These are phyloP conservation scores for Mechanitis messenoides DNA, from an alignment of 2,888 invertebrate species.

Conservation along the genomic window DNA sequence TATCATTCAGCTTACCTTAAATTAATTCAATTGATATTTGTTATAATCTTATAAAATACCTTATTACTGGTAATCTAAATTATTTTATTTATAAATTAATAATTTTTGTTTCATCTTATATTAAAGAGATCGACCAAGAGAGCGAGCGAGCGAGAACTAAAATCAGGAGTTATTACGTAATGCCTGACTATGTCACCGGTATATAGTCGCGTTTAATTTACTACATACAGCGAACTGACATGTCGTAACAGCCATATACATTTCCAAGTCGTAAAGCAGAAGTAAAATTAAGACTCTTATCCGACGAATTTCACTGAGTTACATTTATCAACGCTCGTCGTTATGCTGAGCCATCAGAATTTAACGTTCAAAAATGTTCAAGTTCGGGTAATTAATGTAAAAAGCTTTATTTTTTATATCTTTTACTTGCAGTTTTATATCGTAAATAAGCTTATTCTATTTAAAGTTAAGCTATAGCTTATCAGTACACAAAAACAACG, in stretches of 20 bases:
- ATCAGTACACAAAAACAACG: constrained; percentile 39
- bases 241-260: constrained; percentile 16
- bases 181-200: constrained; percentile 1
- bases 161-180: constrained; percentile 10
- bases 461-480: constrained; percentile 6
- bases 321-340: constrained; percentile 13
- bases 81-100: background rate
- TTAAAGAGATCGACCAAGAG: constrained; percentile 1
- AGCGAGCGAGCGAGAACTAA: constrained; percentile 5
- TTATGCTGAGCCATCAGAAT: constrained; percentile 7
- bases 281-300: constrained; percentile 20
- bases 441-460: too few relatives aligned
- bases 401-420: background rate
- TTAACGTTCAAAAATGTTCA: constrained; percentile 1
- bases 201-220: constrained; percentile 13
- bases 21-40: too few relatives aligned
- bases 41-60: too few relatives aligned
- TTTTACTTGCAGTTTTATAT: background rate
- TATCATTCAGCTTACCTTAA: too few relatives aligned
- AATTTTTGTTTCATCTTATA: background rate
- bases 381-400: background rate
- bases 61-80: background rate
- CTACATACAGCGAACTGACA: constrained; percentile 7
- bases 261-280: constrained; percentile 23
- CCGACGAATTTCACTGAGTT: constrained; percentile 11